Evolutionary conservation across 2,113 vertebrate genomes (phyloP), one percentile per base, ranked within the genome.

Genomic region (Pyxicephalus adspersus): DNA sequence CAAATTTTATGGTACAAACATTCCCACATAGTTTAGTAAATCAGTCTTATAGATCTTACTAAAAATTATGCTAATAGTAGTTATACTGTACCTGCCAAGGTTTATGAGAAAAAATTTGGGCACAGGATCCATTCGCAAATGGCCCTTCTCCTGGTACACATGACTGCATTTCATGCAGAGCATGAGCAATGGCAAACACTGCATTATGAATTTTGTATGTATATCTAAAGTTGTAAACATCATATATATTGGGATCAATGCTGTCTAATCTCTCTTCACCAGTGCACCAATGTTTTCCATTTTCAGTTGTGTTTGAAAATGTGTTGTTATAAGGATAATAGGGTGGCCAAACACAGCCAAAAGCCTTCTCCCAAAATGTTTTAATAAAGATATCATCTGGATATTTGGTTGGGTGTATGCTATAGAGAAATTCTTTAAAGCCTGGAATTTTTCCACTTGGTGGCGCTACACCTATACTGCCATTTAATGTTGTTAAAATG

Each of bases 301-400:
- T 19, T 52, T 29, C 17, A n/a, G 52, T 19, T 26, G 22, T 19
- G 31, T 61, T 57, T 25, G 18, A 15, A 58, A 8, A 38, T 22
- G 67, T 54, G 34, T 70, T 58, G 18, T 45, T 45, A 50, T 26
- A 19, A 4, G 23, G 26, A 74, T 38, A 22, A 7, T 23, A 23
- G 22, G 31, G 5, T 50, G 77, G 66, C 77, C 77, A 80, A 51
- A 61, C 22, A 29, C 77, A 80, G 22, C 25, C 23, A 51, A 80
- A 80, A 20, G 77, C 77, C n/a, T 80, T 80, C 34, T 70, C 34
- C 77, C 77, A 80, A 51, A 80, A 80, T 50, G 65, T 80, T 22
- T 80, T 80, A 2, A 71, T 63, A 18, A 71, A 80, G 15, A 70
- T 51, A 38, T 80, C 77, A 80, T 80, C 38, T 60, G 55, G 18